Percentiles rank a stretch among this genome's conserved stretches.
phyloP scores from a whole-genome alignment of 2,113 vertebrate genomes.

The Electrona antarctica region DNA sequence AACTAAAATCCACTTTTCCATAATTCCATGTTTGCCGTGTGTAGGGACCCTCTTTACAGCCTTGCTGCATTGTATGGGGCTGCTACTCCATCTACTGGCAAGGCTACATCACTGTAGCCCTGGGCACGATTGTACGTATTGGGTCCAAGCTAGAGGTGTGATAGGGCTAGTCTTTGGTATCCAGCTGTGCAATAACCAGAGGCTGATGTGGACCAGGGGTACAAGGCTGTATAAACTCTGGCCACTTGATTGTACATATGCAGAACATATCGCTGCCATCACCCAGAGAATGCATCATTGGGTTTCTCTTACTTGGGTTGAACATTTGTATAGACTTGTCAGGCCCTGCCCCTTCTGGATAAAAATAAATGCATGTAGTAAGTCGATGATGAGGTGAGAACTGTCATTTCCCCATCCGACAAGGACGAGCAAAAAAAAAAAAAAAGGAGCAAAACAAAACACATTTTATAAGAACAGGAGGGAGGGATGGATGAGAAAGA shows the following conservation, averaged over 20 bases:
- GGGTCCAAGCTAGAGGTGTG: constrained; percentile 19
- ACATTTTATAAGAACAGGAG: not conserved
- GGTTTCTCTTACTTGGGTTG: constrained; percentile 16
- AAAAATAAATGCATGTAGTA: not conserved
- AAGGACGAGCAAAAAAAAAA: constrained; percentile 6
- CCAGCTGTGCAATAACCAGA: constrained; percentile 73
- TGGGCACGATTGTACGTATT: constrained; percentile 39
- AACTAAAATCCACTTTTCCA: no score
- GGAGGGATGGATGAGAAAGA: not conserved
- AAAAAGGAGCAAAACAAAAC: constrained; percentile 20
- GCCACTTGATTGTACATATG: constrained; percentile 77
- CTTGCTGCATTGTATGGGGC: constrained; percentile 3
- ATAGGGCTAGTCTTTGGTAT: constrained; percentile 75
- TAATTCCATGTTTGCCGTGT: not conserved
- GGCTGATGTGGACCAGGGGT: constrained; percentile 41
- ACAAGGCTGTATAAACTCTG: constrained; percentile 45
- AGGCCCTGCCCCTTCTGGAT: not conserved
- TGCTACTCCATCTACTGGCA: not conserved
- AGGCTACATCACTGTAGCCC: constrained; percentile 5
- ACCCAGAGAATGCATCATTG: constrained; percentile 26
- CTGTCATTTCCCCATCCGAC: constrained; percentile 54
- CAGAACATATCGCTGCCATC: constrained; percentile 46
- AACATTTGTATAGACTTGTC: constrained; percentile 27
- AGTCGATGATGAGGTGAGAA: constrained; percentile 45
- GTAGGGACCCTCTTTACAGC: constrained; percentile 7